phyloP scores from a whole-genome alignment of 2,113 vertebrate genomes.

The Vidua macroura region DNA sequence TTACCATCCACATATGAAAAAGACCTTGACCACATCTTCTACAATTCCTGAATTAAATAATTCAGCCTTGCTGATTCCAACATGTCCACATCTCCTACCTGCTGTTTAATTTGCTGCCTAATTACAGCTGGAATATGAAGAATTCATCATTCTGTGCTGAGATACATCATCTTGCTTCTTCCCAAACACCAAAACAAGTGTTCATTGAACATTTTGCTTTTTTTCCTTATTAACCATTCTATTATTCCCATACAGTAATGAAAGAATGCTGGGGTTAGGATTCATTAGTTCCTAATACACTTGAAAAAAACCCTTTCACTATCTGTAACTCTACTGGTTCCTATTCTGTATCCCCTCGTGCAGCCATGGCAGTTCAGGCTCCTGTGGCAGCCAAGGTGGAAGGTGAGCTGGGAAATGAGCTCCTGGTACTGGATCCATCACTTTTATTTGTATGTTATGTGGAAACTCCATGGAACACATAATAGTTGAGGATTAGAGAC shows the following conservation, averaged over 20 bases:
- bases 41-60: not conserved
- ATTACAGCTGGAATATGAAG: conserved; percentile 36
- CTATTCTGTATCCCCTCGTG: not conserved
- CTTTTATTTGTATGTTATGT: not conserved
- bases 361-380: not conserved
- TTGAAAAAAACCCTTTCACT: not conserved
- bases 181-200: not conserved
- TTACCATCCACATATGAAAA: not conserved
- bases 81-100: conserved; percentile 7
- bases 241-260: not conserved
- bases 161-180: not conserved
- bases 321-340: not conserved
- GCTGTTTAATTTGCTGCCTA: conserved; percentile 43
- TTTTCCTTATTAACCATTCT: not conserved
- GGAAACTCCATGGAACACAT: rapidly evolving
- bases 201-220: not conserved
- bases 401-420: not conserved
- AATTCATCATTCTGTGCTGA: conserved; percentile 16
- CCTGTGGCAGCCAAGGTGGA: not conserved
- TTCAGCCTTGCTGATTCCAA: not conserved
- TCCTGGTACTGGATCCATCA: not conserved
- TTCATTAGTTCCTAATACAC: not conserved
- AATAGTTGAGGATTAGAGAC: not conserved
- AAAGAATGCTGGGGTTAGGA: not conserved
- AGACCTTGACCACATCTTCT: not conserved